Percentiles rank a stretch among this genome's conserved stretches.
Conservation (phyloP, 2,113 vertebrate species). For the Siphamia tubifer region DNA sequence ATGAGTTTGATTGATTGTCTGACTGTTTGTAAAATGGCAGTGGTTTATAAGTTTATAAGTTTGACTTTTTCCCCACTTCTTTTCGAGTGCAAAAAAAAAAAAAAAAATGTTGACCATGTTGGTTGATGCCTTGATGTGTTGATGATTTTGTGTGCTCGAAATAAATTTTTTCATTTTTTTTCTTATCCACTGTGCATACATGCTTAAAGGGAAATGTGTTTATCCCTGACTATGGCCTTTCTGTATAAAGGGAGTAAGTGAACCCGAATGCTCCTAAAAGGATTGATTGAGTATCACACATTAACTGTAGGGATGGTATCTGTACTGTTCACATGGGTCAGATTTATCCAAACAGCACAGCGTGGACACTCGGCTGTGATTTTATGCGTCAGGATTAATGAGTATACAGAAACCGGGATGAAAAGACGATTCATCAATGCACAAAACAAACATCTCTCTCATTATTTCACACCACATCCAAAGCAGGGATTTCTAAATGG, state of each 20-base stretch:
- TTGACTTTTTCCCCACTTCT: too few species aligned
- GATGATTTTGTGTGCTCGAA: too few species aligned
- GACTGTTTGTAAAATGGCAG: too few species aligned
- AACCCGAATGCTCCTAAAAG: neutral
- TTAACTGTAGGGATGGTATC: neutral
- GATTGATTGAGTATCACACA: neutral
- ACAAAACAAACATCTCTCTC: neutral
- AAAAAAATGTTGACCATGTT: too few species aligned
- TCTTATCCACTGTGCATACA: too few species aligned
- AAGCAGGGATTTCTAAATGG: neutral
- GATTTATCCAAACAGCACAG: neutral
- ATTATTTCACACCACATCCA: constrained; percentile 1
- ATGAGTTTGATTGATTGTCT: too few species aligned
- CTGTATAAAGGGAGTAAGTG: neutral
- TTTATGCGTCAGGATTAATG: constrained; percentile 6
- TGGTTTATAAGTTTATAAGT: too few species aligned
- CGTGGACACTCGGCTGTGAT: neutral
- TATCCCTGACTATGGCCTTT: neutral
- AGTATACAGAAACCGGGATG: constrained; percentile 2
- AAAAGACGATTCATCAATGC: constrained; percentile 1
- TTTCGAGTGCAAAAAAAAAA: too few species aligned
- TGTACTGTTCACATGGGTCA: neutral
- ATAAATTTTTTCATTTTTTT: too few species aligned
- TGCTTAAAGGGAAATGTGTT: too few species aligned
- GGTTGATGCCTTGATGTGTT: too few species aligned